Percentiles rank a stretch among this genome's conserved stretches.
phyloP scores from a whole-genome alignment of 2,113 vertebrate species.

The Morone saxatilis region DNA sequence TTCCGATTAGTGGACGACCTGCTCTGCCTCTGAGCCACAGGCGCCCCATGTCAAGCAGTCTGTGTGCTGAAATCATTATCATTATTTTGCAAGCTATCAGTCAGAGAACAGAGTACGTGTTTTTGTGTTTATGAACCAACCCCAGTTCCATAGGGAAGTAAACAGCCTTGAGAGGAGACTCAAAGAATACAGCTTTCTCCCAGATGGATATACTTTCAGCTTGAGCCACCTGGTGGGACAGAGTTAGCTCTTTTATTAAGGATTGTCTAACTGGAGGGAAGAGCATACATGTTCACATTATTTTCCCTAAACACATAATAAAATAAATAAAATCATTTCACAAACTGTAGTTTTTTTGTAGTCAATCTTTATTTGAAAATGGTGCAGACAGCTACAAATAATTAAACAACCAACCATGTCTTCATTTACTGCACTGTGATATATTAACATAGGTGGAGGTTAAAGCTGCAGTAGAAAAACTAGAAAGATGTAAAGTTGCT shows the following conservation, averaged over 20 bases:
- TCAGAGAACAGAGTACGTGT: too few species aligned
- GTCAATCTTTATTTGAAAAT: too few species aligned
- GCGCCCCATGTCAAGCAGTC: too few species aligned
- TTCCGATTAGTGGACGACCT: too few species aligned
- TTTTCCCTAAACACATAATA: not conserved
- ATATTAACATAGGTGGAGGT: not conserved
- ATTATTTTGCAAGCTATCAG: too few species aligned
- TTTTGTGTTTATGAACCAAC: not conserved
- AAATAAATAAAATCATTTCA: not conserved
- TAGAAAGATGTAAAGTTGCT: too few species aligned
- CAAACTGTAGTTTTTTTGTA: too few species aligned
- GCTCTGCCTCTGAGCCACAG: too few species aligned
- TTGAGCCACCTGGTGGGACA: slow-evolving; percentile 54
- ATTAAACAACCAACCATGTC: too few species aligned
- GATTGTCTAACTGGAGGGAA: not conserved
- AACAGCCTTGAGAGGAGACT: not conserved
- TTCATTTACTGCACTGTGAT: not conserved
- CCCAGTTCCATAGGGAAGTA: not conserved
- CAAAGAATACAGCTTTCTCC: not conserved
- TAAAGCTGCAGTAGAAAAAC: not conserved
- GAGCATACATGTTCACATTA: not conserved
- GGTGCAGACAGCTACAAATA: too few species aligned
- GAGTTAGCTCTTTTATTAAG: not conserved
- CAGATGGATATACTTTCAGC: not conserved
- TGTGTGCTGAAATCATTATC: too few species aligned